Base-by-base conservation (phyloP, 2,113 vertebrate species). In the Edolisoma coerulescens region DNA sequence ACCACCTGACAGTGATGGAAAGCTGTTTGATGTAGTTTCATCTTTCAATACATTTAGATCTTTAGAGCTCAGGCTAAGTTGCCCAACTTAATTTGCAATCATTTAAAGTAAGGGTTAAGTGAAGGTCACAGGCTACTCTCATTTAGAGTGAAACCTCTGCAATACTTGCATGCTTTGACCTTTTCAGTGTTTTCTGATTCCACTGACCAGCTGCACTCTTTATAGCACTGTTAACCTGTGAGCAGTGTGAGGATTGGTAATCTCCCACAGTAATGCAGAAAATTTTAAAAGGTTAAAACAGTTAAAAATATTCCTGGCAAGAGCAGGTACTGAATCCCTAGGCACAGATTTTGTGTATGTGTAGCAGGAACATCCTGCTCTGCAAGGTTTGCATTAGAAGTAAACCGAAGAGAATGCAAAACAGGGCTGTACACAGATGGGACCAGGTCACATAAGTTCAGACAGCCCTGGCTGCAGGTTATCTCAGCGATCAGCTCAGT, bases 51-150 rank as follows among this genome's bases (percentile, higher is more conserved):
- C 61, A 45, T 89, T 97, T 95, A 92, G 93, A 83, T 75, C 96
- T 97, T 95, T 63, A 81, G 68, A 84, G 87, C 80, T 82, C 65
- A 60, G 82, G 56, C 87, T 89, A 94, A 81, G 87, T 87, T 75
- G 60, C 82, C 61, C 77, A 84, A 93, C 75, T 95, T 95, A 92
- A 97, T 97, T 95, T 93, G 71, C 91, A 97, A 96, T 85, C 68
- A 92, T 94, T 93, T 94, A 73, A 96, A 96, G 74, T 64, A 91
- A 61, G 87, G 94, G 96, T 93, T 97, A 97, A 97, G 89, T 94
- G 95, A 97, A 95, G 97, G 96, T 96, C 82, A 87, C 89, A 75
- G 96, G 87, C 89, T 84, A 92, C 91, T 90, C 84, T 96, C 50
- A 94, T 95, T 96, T 96, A 95, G 79, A 95, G 67, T 54, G 74